Evolutionary conservation across 2,113 vertebrate species (phyloP).

Genomic region (Burhinus oedicnemus): DNA sequence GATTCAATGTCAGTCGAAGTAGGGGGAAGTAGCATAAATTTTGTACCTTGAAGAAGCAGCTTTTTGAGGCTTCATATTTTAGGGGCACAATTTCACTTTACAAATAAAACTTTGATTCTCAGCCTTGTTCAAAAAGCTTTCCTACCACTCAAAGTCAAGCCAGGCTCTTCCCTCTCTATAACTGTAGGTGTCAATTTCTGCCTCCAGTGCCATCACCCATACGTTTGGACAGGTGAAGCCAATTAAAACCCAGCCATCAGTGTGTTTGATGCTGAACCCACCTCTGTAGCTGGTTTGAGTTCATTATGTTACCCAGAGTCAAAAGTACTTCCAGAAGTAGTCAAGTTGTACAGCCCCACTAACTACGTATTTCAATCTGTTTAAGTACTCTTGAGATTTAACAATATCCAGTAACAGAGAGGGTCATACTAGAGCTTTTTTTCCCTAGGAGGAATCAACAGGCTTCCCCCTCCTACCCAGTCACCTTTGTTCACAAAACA

Average conservation of each 20-base stretch:
- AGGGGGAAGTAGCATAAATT: neutral
- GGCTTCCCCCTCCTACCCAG: neutral
- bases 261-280: neutral
- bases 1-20: neutral
- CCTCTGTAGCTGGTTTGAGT: neutral
- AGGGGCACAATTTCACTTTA: neutral
- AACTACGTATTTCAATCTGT: neutral
- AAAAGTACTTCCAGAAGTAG: constrained; percentile 4
- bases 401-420: neutral
- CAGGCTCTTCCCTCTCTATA: neutral
- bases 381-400: neutral
- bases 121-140: neutral
- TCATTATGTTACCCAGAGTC: neutral
- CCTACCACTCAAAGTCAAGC: neutral
- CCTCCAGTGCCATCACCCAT: neutral
- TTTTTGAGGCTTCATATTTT: neutral
- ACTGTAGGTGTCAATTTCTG: neutral
- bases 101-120: neutral
- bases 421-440: neutral
- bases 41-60: neutral
- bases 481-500: neutral
- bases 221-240: constrained; percentile 26
- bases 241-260: neutral
- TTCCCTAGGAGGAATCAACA: neutral
- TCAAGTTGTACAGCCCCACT: neutral